Evolutionary conservation across 2,888 invertebrate genomes (phyloP).

Genomic region (Eudemis profundana): DNA sequence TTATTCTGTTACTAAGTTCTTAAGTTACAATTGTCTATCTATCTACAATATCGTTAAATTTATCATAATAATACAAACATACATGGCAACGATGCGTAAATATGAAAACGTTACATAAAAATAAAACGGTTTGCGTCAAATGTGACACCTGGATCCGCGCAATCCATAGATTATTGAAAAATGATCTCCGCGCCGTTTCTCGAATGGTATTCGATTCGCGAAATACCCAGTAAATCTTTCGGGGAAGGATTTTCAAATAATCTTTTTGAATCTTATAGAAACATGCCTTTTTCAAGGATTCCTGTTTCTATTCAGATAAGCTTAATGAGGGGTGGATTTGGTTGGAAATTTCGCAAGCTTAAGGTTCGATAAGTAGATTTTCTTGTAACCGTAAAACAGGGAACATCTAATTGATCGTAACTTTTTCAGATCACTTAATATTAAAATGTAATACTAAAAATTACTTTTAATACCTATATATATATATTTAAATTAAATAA

Average conservation of each 20-base stretch:
- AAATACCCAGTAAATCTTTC: slow-evolving; percentile 63
- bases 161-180: slow-evolving; percentile 72
- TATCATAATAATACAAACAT: neutral
- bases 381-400: slow-evolving; percentile 1
- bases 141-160: slow-evolving; percentile 51
- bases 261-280: slow-evolving; percentile 58
- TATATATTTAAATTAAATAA: too few species aligned
- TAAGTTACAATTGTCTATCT: too few species aligned
- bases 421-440: too few species aligned
- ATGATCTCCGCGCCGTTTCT: slow-evolving; percentile 60
- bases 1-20: too few species aligned
- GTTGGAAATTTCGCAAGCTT: slow-evolving; percentile 28
- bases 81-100: slow-evolving; percentile 6
- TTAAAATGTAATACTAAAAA: too few species aligned
- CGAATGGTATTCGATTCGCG: slow-evolving; percentile 65
- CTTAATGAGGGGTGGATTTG: slow-evolving; percentile 39
- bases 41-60: too few species aligned
- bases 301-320: slow-evolving; percentile 31
- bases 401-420: neutral
- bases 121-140: slow-evolving; percentile 40
- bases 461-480: too few species aligned
- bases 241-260: slow-evolving; percentile 51
- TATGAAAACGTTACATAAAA: slow-evolving; percentile 28
- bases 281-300: slow-evolving; percentile 44
- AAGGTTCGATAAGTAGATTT: slow-evolving; percentile 18